Percentiles rank a stretch among this genome's conserved stretches.
These are phyloP conservation scores for Shinisaurus crocodilurus DNA, from an alignment of 2,113 vertebrate species.

Conservation along the genomic window DNA sequence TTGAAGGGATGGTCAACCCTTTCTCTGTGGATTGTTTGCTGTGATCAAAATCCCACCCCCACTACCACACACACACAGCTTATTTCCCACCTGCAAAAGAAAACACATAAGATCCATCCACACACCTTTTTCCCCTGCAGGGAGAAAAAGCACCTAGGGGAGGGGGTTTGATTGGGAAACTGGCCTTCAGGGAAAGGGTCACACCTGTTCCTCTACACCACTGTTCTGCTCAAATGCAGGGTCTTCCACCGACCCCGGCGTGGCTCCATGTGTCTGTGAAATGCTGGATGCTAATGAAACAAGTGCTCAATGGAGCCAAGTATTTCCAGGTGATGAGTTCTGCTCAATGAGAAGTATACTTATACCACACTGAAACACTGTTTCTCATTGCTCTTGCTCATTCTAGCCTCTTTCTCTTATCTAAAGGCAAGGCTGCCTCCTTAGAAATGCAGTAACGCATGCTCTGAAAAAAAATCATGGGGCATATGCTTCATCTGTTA, in stretches of 20 bases:
- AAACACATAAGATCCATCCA: background rate
- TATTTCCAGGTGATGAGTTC: background rate
- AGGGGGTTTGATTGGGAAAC: background rate
- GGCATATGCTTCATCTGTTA: background rate
- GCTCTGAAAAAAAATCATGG: background rate
- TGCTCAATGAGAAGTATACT: background rate
- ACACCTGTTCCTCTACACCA: background rate
- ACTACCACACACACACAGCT: background rate
- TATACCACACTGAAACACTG: background rate
- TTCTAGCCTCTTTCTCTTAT: background rate
- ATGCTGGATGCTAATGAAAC: background rate
- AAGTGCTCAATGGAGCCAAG: background rate
- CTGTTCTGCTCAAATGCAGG: background rate
- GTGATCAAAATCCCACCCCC: background rate
- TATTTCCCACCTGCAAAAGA: background rate
- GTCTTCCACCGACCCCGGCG: background rate
- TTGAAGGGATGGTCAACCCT: background rate
- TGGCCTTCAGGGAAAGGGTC: background rate
- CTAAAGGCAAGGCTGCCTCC: background rate
- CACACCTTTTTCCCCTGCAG: no score
- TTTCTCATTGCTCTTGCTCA: background rate
- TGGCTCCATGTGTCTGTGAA: background rate
- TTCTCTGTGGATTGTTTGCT: background rate
- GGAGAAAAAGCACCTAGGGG: background rate
- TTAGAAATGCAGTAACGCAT: background rate